Evolutionary conservation across 2,797 vertebrate genomes (phyloP), one percentile per base, ranked within the genome.

Genomic region (Podarcis siculus): DNA sequence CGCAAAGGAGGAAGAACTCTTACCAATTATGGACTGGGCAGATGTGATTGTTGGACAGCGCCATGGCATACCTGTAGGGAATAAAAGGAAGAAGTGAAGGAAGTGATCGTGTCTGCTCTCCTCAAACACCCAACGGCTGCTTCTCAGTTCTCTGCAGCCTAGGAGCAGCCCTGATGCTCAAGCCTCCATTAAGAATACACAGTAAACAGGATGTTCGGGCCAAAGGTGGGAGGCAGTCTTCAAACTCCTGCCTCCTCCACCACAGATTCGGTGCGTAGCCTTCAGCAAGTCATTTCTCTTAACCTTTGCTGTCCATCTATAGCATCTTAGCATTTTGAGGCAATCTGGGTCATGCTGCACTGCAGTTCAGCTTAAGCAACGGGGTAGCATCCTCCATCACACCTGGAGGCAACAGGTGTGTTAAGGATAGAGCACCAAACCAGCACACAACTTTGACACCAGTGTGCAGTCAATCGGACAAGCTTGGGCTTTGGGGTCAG

Each of bases 1-100:
- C 8, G 23, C 5, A 58, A 1, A 55, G 42, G 3, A 55, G 42
- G n/a, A 78, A 9, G 45, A n/a, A 27, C 12, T 49, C 95, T 96
- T 96, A 96, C 96, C 96, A 96, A 88, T 96, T 96, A 69, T 96
- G 93, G 75, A 96, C 95, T 0, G 96, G 96, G 25, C 96, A 96
- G 89, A 96, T 96, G 71, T 96, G 95, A 92, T 96, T 96, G 92
- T 96, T 96, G 79, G 95, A 96, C 58, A 96, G 94, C 0, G 96
- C 96, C 95, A 96, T 96, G 75, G 95, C 95, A 0, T 96, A 96
- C 89, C 96, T 96, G 89, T 3, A 32, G 75, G 82, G 25, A 93
- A 55, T 32, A 92, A 17, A 91, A 82, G 78, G 32, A 15, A 87
- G 42, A 71, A 27, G 42, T 94, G 79, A 86, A 15, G 86, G 42